phyloP scores from a whole-genome alignment of 2,888 invertebrate genomes.

The Dascillus cervinus region DNA sequence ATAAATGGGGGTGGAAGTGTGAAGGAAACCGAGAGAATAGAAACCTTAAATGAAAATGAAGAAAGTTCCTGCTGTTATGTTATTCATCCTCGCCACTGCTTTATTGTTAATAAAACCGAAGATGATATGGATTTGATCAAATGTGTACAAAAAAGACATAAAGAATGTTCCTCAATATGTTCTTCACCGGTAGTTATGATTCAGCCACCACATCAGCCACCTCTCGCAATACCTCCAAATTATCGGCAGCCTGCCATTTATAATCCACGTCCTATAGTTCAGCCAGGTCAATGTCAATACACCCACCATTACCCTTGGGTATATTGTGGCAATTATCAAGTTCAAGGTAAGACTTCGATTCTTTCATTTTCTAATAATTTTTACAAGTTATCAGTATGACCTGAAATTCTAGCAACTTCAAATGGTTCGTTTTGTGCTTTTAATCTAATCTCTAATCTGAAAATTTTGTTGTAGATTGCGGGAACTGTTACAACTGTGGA shows the following conservation, averaged over 20 bases:
- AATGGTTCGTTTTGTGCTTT: no score
- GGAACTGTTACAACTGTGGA: background rate
- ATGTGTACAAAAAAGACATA: constrained; percentile 10
- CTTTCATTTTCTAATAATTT: no score
- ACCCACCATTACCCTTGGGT: background rate
- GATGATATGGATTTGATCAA: constrained; percentile 4
- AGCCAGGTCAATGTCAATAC: background rate
- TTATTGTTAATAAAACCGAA: background rate
- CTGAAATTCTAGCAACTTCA: no score
- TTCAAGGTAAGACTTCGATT: background rate
- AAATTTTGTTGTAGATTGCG: background rate
- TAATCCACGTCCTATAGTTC: no score
- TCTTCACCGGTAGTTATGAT: constrained; percentile 5
- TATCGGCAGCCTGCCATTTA: no score
- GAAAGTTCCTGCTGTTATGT: constrained; percentile 11
- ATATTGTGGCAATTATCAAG: background rate
- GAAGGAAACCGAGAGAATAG: background rate
- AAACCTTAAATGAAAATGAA: background rate
- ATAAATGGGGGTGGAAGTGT: background rate
- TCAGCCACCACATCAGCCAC: background rate
- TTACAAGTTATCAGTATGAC: no score
- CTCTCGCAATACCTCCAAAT: no score
- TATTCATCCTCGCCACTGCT: constrained; percentile 13
- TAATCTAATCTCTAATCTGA: no score
- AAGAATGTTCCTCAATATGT: constrained; percentile 14